Evolutionary conservation across 1,140 invertebrate species (phyloP).

Genomic region (Nymphalis io): DNA sequence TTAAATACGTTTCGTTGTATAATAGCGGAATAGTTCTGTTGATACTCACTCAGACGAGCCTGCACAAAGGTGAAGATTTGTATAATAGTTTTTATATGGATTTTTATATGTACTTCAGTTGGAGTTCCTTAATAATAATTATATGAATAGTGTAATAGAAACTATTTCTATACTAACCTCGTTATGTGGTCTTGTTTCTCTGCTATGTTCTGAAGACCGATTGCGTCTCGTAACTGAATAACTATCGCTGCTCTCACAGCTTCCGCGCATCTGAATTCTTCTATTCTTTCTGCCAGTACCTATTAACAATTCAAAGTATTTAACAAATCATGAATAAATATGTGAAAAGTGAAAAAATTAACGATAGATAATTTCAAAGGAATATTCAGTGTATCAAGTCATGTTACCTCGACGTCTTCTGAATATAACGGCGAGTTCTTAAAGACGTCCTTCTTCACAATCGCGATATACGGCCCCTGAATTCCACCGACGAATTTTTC

Average conservation of each 20-base stretch:
- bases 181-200: slow-evolving; percentile 88
- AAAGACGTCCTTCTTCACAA: slow-evolving; percentile 81
- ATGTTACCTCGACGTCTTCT: slow-evolving; percentile 77
- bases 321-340: neutral
- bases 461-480: slow-evolving; percentile 88
- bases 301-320: neutral
- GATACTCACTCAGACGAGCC: no score
- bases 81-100: no score
- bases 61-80: no score
- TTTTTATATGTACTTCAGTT: no score
- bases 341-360: no score
- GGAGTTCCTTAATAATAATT: no score
- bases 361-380: no score
- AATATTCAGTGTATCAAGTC: no score
- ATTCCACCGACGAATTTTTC: slow-evolving; percentile 96
- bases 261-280: slow-evolving; percentile 86
- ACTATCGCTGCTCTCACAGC: slow-evolving; percentile 92
- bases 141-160: no score
- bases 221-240: slow-evolving; percentile 91
- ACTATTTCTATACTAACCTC: slow-evolving; percentile 78
- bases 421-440: slow-evolving; percentile 70
- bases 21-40: no score
- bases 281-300: slow-evolving; percentile 91
- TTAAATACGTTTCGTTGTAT: no score
- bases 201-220: slow-evolving; percentile 88